Conservation (phyloP, 2,888 invertebrate species). For the Leptopilina myrica region DNA sequence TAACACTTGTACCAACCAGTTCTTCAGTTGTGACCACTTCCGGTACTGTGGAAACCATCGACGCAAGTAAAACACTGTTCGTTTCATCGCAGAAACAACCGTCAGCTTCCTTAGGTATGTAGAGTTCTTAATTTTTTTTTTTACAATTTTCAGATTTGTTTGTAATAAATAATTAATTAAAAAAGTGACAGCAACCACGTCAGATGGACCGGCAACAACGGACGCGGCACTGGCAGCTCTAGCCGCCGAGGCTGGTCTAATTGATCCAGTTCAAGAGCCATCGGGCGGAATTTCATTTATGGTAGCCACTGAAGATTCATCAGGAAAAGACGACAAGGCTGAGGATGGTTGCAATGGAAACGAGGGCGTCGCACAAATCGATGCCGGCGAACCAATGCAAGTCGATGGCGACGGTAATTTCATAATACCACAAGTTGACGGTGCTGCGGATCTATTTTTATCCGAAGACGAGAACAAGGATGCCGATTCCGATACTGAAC, state of each 20-base stretch:
- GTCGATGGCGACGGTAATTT: constrained; percentile 74
- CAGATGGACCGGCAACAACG: constrained; percentile 81
- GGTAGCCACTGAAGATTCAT: constrained; percentile 69
- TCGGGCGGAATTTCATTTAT: constrained; percentile 73
- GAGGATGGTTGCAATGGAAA: constrained; percentile 74
- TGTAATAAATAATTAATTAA: neutral
- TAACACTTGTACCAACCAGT: constrained; percentile 80
- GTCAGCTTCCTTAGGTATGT: constrained; percentile 78
- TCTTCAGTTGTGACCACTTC: constrained; percentile 72
- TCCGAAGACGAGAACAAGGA: constrained; percentile 66
- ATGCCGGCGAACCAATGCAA: constrained; percentile 71
- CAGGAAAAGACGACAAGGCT: constrained; percentile 66
- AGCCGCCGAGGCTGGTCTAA: constrained; percentile 81
- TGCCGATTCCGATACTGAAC: constrained; percentile 46
- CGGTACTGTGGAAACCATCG: constrained; percentile 67
- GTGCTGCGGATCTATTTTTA: constrained; percentile 67
- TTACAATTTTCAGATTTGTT: neutral
- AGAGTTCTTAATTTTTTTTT: neutral
- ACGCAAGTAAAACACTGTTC: constrained; percentile 73
- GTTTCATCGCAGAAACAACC: constrained; percentile 78
- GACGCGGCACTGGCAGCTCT: constrained; percentile 81
- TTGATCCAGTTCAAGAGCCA: constrained; percentile 78
- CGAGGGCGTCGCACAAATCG: constrained; percentile 70
- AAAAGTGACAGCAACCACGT: constrained; percentile 74
- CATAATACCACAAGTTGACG: constrained; percentile 74